Evolutionary conservation across 2,113 vertebrate genomes (phyloP).

Genomic region (Centropristis striata): DNA sequence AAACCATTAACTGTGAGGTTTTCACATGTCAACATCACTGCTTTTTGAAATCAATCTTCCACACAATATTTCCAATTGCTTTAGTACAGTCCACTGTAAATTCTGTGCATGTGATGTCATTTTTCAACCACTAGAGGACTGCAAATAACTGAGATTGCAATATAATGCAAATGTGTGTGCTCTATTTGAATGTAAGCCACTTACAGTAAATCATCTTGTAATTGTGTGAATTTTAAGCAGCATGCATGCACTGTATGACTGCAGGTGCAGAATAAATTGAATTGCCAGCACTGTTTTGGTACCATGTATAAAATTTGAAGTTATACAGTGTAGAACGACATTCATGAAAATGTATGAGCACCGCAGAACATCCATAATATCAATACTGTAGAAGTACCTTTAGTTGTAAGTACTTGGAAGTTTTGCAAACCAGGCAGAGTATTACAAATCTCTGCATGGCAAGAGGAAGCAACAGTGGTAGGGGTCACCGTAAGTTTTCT

Average conservation of each 20-base stretch:
- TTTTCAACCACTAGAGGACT: slow-evolving; percentile 63
- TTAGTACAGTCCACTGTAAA: no score
- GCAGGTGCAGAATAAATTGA: not conserved
- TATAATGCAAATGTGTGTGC: not conserved
- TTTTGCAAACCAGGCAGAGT: not conserved
- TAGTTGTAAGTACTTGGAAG: not conserved
- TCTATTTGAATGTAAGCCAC: not conserved
- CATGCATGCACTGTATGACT: not conserved
- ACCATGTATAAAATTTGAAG: not conserved
- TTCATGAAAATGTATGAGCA: not conserved
- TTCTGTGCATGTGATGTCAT: slow-evolving; percentile 29
- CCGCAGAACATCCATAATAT: not conserved
- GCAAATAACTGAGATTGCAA: slow-evolving; percentile 23
- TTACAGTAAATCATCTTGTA: not conserved
- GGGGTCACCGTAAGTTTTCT: not conserved
- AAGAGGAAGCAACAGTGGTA: not conserved
- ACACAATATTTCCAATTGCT: not conserved
- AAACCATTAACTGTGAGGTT: not conserved
- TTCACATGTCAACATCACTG: not conserved
- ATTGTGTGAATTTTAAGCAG: not conserved
- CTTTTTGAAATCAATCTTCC: not conserved
- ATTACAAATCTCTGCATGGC: not conserved
- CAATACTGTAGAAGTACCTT: not conserved
- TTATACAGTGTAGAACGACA: not conserved
- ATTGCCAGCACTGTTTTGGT: not conserved